These are phyloP conservation scores for Tortricodes alternella DNA, from an alignment of 2,888 invertebrate genomes.

Conservation along the genomic window DNA sequence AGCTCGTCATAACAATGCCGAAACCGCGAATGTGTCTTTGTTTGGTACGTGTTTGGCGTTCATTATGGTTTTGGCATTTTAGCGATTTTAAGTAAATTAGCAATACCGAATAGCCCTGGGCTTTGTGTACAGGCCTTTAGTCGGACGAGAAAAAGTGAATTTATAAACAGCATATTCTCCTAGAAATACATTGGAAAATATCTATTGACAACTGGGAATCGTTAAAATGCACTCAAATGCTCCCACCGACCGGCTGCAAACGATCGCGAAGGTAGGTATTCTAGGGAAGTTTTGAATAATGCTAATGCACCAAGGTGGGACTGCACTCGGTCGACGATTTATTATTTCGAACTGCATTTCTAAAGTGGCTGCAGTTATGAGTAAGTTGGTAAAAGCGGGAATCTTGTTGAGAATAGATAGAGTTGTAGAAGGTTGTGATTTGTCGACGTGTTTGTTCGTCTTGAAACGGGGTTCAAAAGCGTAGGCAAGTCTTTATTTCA, in stretches of 20 bases:
- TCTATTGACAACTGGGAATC: slow-evolving; percentile 17
- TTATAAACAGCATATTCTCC: neutral
- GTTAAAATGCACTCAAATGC: slow-evolving; percentile 26
- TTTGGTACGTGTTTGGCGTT: no score
- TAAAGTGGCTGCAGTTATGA: slow-evolving; percentile 24
- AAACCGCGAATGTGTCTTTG: no score
- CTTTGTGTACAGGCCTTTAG: no score
- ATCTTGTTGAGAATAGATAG: neutral
- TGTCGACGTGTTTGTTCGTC: no score
- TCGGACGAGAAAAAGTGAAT: no score
- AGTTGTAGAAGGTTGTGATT: neutral
- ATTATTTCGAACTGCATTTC: slow-evolving; percentile 37
- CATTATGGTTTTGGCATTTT: no score
- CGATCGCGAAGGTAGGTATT: slow-evolving; percentile 38
- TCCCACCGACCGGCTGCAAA: slow-evolving; percentile 33
- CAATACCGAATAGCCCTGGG: no score
- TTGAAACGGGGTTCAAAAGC: no score
- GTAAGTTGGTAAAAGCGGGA: neutral
- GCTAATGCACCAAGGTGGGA: slow-evolving; percentile 39
- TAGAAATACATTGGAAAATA: neutral
- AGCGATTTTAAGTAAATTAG: no score
- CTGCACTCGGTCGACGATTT: slow-evolving; percentile 35
- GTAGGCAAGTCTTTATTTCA: no score
- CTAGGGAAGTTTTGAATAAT: slow-evolving; percentile 46
- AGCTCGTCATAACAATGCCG: no score